phyloP scores from a whole-genome alignment of 2,888 invertebrate genomes.

The Atethmia centrago region DNA sequence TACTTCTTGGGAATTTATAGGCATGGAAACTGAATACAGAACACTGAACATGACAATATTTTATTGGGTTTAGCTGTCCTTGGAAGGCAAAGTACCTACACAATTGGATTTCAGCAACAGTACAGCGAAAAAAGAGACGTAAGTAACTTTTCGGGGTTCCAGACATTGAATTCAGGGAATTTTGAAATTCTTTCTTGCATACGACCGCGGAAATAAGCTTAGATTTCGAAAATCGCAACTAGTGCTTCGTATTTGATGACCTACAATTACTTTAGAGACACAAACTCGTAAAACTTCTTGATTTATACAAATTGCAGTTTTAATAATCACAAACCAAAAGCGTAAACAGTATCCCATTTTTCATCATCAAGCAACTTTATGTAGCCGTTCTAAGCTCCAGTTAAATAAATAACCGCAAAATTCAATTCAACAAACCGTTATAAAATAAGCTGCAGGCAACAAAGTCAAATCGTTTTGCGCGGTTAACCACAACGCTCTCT shows the following conservation, averaged over 20 bases:
- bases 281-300: slow-evolving; percentile 41
- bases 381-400: slow-evolving; percentile 78
- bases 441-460: slow-evolving; percentile 88
- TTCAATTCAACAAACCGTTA: slow-evolving; percentile 90
- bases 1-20: slow-evolving; percentile 33
- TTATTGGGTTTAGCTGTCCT: slow-evolving; percentile 25
- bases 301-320: slow-evolving; percentile 55
- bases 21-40: slow-evolving; percentile 22
- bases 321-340: slow-evolving; percentile 53
- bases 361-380: slow-evolving; percentile 69
- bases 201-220: background rate
- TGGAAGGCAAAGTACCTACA: slow-evolving; percentile 11
- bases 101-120: slow-evolving; percentile 13
- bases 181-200: background rate
- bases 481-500: slow-evolving; percentile 88
- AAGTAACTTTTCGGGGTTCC: background rate
- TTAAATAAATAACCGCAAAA: slow-evolving; percentile 90
- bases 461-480: slow-evolving; percentile 89
- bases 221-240: slow-evolving; percentile 5
- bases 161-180: slow-evolving; percentile 5
- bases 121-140: background rate
- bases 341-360: slow-evolving; percentile 58
- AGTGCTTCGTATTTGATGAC: background rate
- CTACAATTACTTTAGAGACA: slow-evolving; percentile 6
- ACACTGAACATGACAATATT: slow-evolving; percentile 32